Evolutionary conservation across 1,140 invertebrate genomes (phyloP).

Genomic region (Arion vulgaris): DNA sequence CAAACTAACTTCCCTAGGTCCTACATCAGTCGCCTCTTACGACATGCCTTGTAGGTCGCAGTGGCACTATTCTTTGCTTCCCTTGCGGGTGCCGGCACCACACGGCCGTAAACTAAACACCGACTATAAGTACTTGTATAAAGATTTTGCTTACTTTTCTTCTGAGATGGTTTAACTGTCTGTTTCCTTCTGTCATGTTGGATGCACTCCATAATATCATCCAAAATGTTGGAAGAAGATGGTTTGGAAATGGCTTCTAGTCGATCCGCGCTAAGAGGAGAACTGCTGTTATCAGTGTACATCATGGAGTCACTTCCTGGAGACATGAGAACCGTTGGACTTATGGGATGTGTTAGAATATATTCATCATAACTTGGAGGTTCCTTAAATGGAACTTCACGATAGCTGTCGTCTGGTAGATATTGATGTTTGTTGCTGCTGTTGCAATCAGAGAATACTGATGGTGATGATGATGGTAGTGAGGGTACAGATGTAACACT

Average conservation of each 20-base stretch:
- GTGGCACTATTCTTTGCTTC: no score
- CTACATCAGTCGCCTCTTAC: no score
- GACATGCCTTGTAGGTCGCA: no score
- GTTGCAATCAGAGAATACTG: background rate
- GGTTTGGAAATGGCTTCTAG: background rate
- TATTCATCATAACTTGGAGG: background rate
- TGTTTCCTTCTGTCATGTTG: background rate
- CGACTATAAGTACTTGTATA: no score
- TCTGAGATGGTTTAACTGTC: background rate
- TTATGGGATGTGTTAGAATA: background rate
- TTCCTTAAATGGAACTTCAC: background rate
- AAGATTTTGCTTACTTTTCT: no score
- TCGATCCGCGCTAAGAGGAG: background rate
- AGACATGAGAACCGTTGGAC: background rate
- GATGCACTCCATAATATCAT: constrained; percentile 1
- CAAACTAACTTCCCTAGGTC: no score
- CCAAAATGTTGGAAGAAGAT: background rate
- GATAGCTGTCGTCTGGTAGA: background rate
- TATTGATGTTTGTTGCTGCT: background rate
- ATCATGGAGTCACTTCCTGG: background rate
- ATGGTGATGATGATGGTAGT: background rate
- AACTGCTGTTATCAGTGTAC: background rate
- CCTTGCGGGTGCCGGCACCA: no score
- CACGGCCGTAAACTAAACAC: no score
- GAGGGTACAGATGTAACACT: background rate